phyloP scores from a whole-genome alignment of 2,888 invertebrate species.

The Fragum whitleyi region DNA sequence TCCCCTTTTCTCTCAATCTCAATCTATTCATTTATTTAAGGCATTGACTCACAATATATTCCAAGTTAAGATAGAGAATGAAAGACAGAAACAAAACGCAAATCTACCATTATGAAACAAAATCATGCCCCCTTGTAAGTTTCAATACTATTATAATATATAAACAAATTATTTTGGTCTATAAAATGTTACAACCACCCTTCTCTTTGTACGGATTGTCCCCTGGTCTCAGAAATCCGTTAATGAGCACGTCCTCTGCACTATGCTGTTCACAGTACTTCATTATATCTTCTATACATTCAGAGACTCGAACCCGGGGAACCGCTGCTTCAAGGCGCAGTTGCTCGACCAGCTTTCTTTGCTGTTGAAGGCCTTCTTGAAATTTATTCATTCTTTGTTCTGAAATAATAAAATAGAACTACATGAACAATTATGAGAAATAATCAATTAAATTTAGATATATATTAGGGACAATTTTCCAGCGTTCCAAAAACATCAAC shows the following conservation, averaged over 20 bases:
- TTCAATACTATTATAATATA: background rate
- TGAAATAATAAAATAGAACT: slow-evolving; percentile 31
- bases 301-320: slow-evolving; percentile 94
- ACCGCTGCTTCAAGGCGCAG: slow-evolving; percentile 95
- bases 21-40: too few species aligned
- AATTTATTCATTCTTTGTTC: slow-evolving; percentile 82
- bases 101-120: too few species aligned
- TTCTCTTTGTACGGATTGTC: slow-evolving; percentile 91
- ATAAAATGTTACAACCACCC: slow-evolving; percentile 80
- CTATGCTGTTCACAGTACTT: slow-evolving; percentile 88
- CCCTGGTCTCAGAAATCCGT: slow-evolving; percentile 97
- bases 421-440: too few species aligned
- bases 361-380: slow-evolving; percentile 91
- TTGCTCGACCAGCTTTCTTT: slow-evolving; percentile 96
- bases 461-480: too few species aligned
- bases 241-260: slow-evolving; percentile 96
- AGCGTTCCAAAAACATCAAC: too few species aligned
- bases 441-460: too few species aligned
- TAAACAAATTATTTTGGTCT: slow-evolving; percentile 40
- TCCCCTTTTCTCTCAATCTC: too few species aligned
- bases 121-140: background rate
- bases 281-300: slow-evolving; percentile 96
- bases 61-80: too few species aligned
- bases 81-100: too few species aligned
- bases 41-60: too few species aligned